These are phyloP conservation scores for Achlya flavicornis DNA, from an alignment of 2,888 invertebrate species.

Conservation along the genomic window DNA sequence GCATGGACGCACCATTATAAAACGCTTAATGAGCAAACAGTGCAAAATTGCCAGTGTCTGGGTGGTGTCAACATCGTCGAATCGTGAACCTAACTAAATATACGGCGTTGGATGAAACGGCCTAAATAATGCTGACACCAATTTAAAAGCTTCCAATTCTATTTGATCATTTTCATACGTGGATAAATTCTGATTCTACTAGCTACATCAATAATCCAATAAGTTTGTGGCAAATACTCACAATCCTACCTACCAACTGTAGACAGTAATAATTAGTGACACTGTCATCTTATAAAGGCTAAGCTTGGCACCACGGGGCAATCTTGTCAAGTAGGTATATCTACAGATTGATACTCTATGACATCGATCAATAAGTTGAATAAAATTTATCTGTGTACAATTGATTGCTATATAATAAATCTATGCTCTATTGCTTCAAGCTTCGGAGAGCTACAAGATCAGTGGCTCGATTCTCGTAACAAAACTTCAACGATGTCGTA, in stretches of 20 bases:
- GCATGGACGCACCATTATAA: too few relatives aligned
- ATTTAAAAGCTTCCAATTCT: background rate
- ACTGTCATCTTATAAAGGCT: background rate
- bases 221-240: too few relatives aligned
- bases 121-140: background rate
- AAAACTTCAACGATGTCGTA: too few relatives aligned
- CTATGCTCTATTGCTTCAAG: too few relatives aligned
- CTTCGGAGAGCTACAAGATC: too few relatives aligned
- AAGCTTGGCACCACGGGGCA: background rate
- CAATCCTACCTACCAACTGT: background rate
- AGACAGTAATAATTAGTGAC: background rate
- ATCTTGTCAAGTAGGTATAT: background rate
- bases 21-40: background rate
- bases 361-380: conserved; percentile 9
- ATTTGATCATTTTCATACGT: background rate
- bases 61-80: background rate
- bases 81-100: background rate
- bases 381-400: too few relatives aligned
- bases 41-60: background rate
- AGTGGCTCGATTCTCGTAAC: too few relatives aligned
- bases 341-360: background rate
- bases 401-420: too few relatives aligned
- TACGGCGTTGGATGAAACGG: background rate
- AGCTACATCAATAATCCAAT: conserved; percentile 1
- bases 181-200: background rate